Evolutionary conservation across 2,888 invertebrate species (phyloP).

Genomic region (Luperina nickerlii): DNA sequence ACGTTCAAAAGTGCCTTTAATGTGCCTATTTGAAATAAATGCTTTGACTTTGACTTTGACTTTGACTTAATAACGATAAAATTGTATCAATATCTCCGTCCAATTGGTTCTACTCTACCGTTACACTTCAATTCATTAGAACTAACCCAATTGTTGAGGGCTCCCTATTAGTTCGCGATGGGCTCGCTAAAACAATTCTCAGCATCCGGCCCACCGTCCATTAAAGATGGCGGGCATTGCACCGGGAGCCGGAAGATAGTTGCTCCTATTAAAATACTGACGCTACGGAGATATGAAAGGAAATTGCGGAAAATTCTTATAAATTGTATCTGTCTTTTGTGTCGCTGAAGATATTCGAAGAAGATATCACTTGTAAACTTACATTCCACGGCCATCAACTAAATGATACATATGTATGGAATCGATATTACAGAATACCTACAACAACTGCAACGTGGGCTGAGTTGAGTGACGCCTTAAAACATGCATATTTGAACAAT

Average conservation of each 20-base stretch:
- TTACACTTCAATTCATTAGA: constrained; percentile 52
- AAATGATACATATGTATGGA: not conserved
- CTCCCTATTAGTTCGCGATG: constrained; percentile 61
- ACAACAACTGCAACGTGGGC: not conserved
- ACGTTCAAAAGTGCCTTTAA: no score
- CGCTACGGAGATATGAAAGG: constrained; percentile 11
- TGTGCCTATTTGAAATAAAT: no score
- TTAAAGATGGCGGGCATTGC: constrained; percentile 63
- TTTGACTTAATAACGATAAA: constrained; percentile 13
- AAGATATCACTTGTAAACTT: not conserved
- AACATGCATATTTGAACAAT: constrained; percentile 14
- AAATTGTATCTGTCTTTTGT: not conserved
- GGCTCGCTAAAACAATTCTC: constrained; percentile 73
- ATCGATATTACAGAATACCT: not conserved
- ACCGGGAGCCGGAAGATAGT: constrained; percentile 24
- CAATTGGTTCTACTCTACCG: constrained; percentile 27
- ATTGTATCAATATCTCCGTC: constrained; percentile 15
- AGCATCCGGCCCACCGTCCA: constrained; percentile 71
- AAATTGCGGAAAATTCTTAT: constrained; percentile 17
- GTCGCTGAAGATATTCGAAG: not conserved
- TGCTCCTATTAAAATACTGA: constrained; percentile 45
- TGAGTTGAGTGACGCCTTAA: not conserved
- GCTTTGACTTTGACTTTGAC: no score
- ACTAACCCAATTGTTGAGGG: constrained; percentile 64
- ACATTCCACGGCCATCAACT: not conserved